Base-by-base conservation (phyloP, 1,140 invertebrate genomes). In the Zophobas morio region DNA sequence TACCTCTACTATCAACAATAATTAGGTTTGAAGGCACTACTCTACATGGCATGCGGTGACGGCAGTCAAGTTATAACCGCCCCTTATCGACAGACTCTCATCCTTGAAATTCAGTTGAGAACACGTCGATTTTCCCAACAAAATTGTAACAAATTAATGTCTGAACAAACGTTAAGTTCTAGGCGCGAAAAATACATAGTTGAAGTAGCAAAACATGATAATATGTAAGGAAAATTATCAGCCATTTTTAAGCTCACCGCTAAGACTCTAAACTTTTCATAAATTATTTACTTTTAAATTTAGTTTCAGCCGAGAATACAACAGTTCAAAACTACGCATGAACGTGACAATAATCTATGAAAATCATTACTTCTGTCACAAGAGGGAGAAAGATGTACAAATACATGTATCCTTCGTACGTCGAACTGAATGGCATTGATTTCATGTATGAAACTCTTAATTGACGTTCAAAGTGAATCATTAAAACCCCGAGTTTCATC, bases 1-100 rank as follows among this genome's bases (percentile, higher is more conserved):
- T 54, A 56, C 71, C 54, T 54, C 54, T 39, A 56, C 35, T 73
- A 73, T 73, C 71, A 73, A 73, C 49, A 36, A 73, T 73, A 73
- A 73, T 73, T 73, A 73, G 54, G 54, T 73, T 54, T 56, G 71
- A 73, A 73, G 54, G 54, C 71, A 73, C 54, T 35, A n/a, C 32
- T 42, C 60, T 66, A 40, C 60, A 66, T 42, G 60, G 60, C 60
- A 42, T 66, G 60, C 60, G 60, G 60, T 66, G 60, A 66, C 56
- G 56, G 56, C 56, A 36, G 56, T 36, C 56, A 60, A 36, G 34
- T 39, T 60, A 60, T 60, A 66, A 66, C 60, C 60, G 35, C 60
- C 60, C 60, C 60, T 39, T 66, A 60, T 37, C 35, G 56, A 60
- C 56, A 39, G 36, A 60, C 56, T 60, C 56, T 60, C 56, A 36